Evolutionary conservation across 1,140 invertebrate species (phyloP).

Genomic region (Lineus longissimus): DNA sequence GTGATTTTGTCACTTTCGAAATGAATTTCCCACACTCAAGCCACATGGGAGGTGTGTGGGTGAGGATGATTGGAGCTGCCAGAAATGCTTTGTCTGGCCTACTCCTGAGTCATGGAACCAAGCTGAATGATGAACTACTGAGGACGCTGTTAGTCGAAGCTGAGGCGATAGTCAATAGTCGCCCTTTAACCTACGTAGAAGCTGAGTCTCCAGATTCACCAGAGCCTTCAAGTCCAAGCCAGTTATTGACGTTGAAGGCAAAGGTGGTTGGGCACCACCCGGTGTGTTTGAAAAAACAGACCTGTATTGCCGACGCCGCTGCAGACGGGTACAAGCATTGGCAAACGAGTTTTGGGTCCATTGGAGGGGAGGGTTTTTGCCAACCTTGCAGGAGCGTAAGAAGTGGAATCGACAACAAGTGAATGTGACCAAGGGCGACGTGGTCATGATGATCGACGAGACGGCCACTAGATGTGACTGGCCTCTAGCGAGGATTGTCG

Average conservation of each 20-base stretch:
- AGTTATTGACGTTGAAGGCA: no score
- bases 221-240: background rate
- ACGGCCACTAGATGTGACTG: no score
- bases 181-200: no score
- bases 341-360: slow-evolving; percentile 19
- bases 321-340: slow-evolving; percentile 17
- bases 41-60: slow-evolving; percentile 7
- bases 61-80: background rate
- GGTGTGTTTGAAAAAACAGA: slow-evolving; percentile 2
- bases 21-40: background rate
- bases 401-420: background rate
- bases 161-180: no score
- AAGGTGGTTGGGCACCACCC: background rate
- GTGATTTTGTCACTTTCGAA: background rate
- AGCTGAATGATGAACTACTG: slow-evolving; percentile 9
- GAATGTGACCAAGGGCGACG: slow-evolving; percentile 12
- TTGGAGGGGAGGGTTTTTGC: slow-evolving; percentile 17
- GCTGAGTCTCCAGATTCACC: background rate
- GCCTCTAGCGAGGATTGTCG: no score
- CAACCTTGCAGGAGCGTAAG: background rate
- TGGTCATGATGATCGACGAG: no score
- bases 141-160: no score
- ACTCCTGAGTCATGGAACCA: background rate
- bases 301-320: slow-evolving; percentile 12
- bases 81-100: background rate